A percentile compares a stretch with the other conserved stretches of the same genome.
Conservation (phyloP, 2,113 vertebrate genomes). For the Dendrocopos noguchii region DNA sequence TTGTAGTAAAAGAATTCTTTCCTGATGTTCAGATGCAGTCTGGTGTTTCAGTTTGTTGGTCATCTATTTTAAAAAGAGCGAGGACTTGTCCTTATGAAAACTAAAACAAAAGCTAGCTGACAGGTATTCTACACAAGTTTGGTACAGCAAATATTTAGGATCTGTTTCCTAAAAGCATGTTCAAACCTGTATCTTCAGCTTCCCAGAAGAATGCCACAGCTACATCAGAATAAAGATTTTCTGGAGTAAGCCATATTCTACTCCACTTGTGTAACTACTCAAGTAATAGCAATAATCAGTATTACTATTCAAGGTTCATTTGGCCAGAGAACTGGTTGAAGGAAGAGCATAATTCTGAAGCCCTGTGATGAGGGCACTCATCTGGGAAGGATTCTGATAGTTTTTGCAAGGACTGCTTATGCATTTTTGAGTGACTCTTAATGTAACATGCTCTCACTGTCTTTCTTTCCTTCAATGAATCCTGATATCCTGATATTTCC, state of each 20-base stretch:
- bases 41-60: not conserved
- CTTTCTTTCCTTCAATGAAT: not conserved
- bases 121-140: not conserved
- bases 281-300: constrained; percentile 2
- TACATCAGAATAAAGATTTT: not conserved
- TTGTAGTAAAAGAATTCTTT: not conserved
- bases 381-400: constrained; percentile 9
- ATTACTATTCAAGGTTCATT: constrained; percentile 17
- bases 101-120: not conserved
- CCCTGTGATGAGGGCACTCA: not conserved
- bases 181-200: not conserved
- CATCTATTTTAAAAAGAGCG: not conserved
- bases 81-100: not conserved
- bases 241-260: not conserved
- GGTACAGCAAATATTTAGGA: not conserved
- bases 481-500: too few species aligned
- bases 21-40: not conserved
- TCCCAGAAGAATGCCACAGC: not conserved
- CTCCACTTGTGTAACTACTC: not conserved
- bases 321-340: not conserved
- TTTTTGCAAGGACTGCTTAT: not conserved
- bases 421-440: not conserved
- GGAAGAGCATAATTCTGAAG: not conserved
- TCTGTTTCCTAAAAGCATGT: not conserved
- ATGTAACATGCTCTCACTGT: not conserved